Evolutionary conservation across 2,113 vertebrate genomes (phyloP), one percentile per base, ranked within the genome.

Genomic region (Acanthochromis polyacanthus): DNA sequence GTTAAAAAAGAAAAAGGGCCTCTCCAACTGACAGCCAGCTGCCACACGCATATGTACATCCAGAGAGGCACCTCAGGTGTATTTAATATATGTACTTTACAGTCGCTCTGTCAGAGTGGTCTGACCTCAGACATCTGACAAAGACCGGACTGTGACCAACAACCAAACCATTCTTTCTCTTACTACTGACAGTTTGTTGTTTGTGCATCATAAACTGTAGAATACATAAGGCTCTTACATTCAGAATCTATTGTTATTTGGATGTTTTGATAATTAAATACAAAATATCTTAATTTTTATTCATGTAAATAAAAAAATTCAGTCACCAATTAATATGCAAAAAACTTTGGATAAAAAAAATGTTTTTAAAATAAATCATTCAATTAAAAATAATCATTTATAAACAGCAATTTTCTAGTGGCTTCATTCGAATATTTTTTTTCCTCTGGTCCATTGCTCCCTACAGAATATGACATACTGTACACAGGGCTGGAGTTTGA

Each of bases 11-110:
- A 10, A 10, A 10, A 10, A 10, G 32, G 40, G 10, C 40, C 19
- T 84, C 84, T 67, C n/a, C 53, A 40, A 46, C 1, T 32, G 57
- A 68, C 53, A 71, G 51, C 51, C 61, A 83, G 30, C 58, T 84
- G 75, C 61, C 50, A 28, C 36, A n/a, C 40, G 16, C 11, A 76
- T 28, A 73, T 2, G 3, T 23, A 43, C 2, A 0, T 36, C 17
- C 3, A 58, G 16, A 19, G 48, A 69, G 25, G 28, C 12, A 61
- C 64, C 69, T 59, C 55, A 74, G 46, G 51, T 85, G 69, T 64
- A 22, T 80, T 80, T 78, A 58, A 81, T 73, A 22, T 32, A 5
- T 28, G n/a, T 53, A 56, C 73, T 82, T 75, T 85, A 71, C 45
- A 80, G 43, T 56, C 40, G 4, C 59, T 55, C 43, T 71, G 74